Evolutionary conservation across 2,888 invertebrate genomes (phyloP), one percentile per base, ranked within the genome.

Genomic region (Omphaloscelis lunosa): DNA sequence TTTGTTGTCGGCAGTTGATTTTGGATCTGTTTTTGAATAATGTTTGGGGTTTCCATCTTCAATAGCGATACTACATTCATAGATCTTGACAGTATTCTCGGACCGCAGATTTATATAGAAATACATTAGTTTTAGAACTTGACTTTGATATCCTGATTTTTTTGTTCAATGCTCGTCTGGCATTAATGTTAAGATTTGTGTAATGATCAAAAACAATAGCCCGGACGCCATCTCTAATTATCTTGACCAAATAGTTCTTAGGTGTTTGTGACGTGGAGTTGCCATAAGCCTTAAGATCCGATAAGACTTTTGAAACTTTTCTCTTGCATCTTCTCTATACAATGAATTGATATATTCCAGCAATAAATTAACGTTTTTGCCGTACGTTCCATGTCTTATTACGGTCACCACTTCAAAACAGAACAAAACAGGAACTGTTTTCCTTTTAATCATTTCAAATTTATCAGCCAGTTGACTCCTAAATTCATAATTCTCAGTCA

Each of bases 331-430:
- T 20, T 27, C 53, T 45, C 77, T 83, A 66, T 93, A 94, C 15
- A 94, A 80, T 0, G 92, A 90, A 82, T 95, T 91, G 0, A 94
- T 75, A 34, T 91, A 92, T 59, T 89, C 79, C 0, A 92, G 3
- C 0, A 94, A 51, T 17, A 81, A 72, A 48, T 69, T 81, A 0
- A 86, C 71, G 6, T 82, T 76, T 1, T 74, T 51, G n/a, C 83
- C 75, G 23, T 79, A 79, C 34, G 86, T 84, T 23, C 83, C 62
- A 3, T 83, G n/a, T 23, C 83, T 71, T 2, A 94, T n/a, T 1
- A 73, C 34, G 0, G 73, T 53, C 0, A 81, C 48, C 0, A 89
- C 20, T 3, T 71, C 17, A 15, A 95, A 53, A 8, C 77, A 53
- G 3, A 71, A 56, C 1, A 93, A 83, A 4, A 84, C 70, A 29